Evolutionary conservation across 2,797 vertebrate species (phyloP), one percentile per base, ranked within the genome.

Genomic region (Protosalanx chinensis): DNA sequence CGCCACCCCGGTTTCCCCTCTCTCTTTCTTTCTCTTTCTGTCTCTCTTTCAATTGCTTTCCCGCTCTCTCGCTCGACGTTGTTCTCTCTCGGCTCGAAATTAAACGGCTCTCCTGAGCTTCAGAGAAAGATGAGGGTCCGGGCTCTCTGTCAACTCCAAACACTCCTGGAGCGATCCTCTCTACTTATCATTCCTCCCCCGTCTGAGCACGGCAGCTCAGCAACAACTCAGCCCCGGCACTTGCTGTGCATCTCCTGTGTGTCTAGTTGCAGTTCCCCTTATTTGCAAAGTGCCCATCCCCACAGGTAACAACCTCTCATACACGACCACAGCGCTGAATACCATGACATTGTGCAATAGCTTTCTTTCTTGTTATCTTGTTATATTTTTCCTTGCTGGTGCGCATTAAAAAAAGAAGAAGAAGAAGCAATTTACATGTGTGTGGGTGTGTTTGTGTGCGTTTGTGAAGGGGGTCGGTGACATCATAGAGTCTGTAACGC

Each of bases 401-500:
- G 6, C 12, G 37, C 41, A 46, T 1, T 1, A 27, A 27, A 27
- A 27, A 27, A 27, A 27, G 23, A 27, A 27, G 23, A 27, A 27
- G 23, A 27, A 37, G 3, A 46, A 46, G 12, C 10, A 3, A 46
- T 46, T 13, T 57, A 20, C 53, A 57, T 18, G 62, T 41, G 27
- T 13, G 29, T 33, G 29, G 12, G 16, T 27, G 65, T 53, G 27
- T 46, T 35, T 72, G 79, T 57, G 82, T 73, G 74, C 82, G 82
- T 84, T 82, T 72, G 66, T 41, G 76, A 72, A 74, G 75, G 69
- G 84, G 74, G 76, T 79, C 78, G 70, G 83, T 91, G 90, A 92
- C 93, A 91, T 93, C 91, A 92, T 84, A 81, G 71, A 78, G 87
- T 75, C 77, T 84, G 79, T 88, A 89, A 80, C 85, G 93, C 92